These are phyloP conservation scores for Crioceris asparagi DNA, from an alignment of 2,888 invertebrate genomes.

Conservation along the genomic window DNA sequence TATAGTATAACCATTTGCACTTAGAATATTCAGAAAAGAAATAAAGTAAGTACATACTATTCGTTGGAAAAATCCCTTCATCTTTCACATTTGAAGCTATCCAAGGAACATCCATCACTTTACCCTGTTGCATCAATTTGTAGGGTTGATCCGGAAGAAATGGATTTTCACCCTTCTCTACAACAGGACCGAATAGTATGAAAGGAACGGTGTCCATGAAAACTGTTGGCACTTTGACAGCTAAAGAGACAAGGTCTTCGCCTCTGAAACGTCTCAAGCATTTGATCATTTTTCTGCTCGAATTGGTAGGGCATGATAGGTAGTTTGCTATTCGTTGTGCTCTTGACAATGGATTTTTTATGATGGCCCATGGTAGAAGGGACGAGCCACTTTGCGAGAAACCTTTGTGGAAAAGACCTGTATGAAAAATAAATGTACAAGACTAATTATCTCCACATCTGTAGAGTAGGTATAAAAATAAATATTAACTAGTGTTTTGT, in stretches of 20 bases:
- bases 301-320: slow-evolving; percentile 50
- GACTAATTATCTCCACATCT: too few species aligned
- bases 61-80: slow-evolving; percentile 61
- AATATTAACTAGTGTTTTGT: too few species aligned
- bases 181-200: slow-evolving; percentile 28
- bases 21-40: slow-evolving; percentile 5
- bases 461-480: too few species aligned
- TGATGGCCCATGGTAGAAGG: slow-evolving; percentile 45
- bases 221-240: slow-evolving; percentile 45
- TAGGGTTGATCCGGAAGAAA: slow-evolving; percentile 57
- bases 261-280: slow-evolving; percentile 53
- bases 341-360: slow-evolving; percentile 46
- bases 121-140: slow-evolving; percentile 47
- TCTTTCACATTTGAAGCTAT: slow-evolving; percentile 56
- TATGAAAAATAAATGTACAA: slow-evolving; percentile 7
- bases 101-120: slow-evolving; percentile 57
- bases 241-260: too few species aligned
- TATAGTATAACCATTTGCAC: not conserved
- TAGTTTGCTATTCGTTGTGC: slow-evolving; percentile 47
- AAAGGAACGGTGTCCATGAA: slow-evolving; percentile 39
- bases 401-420: slow-evolving; percentile 48
- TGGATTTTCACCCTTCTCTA: slow-evolving; percentile 42
- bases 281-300: slow-evolving; percentile 45
- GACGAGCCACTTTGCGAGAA: slow-evolving; percentile 61
- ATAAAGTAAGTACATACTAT: slow-evolving; percentile 38